These are phyloP conservation scores for Pygmarrhopalites habei DNA, from an alignment of 1,140 invertebrate genomes.

Conservation along the genomic window DNA sequence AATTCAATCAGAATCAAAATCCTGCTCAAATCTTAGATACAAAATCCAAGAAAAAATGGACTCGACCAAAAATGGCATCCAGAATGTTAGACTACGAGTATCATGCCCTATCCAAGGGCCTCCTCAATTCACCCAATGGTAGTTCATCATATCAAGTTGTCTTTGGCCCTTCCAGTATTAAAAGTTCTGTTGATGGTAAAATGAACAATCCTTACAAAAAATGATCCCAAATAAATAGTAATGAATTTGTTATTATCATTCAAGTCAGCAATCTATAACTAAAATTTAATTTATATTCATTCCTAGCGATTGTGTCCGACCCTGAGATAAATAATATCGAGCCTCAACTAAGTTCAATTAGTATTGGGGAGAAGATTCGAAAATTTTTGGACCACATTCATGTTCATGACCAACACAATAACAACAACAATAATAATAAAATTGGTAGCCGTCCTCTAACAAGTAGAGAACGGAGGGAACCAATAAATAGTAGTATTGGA, in stretches of 20 bases:
- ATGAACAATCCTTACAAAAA: neutral
- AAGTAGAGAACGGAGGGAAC: slow-evolving; percentile 3
- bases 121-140: neutral
- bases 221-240: too few species aligned
- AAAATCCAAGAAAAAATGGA: neutral
- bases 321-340: slow-evolving; percentile 11
- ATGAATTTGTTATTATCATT: too few species aligned
- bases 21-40: neutral
- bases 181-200: slow-evolving; percentile 25
- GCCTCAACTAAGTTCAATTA: slow-evolving; percentile 13
- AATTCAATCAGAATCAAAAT: neutral
- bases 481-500: neutral
- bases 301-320: slow-evolving; percentile 18
- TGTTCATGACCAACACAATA: neutral
- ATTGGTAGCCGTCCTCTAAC: neutral
- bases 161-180: slow-evolving; percentile 22
- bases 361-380: slow-evolving; percentile 26
- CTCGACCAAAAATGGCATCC: neutral
- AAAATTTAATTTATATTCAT: slow-evolving; percentile 8
- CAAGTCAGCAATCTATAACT: neutral
- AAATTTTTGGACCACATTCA: slow-evolving; percentile 27
- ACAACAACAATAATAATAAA: neutral
- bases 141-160: slow-evolving; percentile 20
- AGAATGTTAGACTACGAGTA: slow-evolving; percentile 8
- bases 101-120: neutral